Evolutionary conservation across 2,888 invertebrate species (phyloP), one percentile per base, ranked within the genome.

Genomic region (Strigamia transsilvanica): DNA sequence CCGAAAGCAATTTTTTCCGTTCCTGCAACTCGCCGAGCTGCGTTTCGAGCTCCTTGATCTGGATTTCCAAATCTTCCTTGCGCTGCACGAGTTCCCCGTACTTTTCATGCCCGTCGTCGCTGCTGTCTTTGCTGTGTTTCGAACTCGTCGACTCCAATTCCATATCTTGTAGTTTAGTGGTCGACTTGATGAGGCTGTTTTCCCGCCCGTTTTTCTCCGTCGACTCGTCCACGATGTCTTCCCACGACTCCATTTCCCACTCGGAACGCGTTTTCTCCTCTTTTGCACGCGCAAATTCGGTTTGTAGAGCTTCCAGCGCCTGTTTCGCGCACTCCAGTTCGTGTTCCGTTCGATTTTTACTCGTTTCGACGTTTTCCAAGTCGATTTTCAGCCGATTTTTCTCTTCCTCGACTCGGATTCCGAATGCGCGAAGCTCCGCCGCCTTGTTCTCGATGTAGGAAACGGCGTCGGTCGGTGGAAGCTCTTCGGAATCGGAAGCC

Each of bases 71-170:
- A 42, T 79, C 82, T 27, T 82, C 78, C 34, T 82, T 78, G 4
- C 79, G 15, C 34, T 82, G 41, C 9, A 79, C 78, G n/a, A 61
- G 83, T 83, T 77, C 80, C 2, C 80, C 80, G 15, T 80, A 80
- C 21, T 80, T 80, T 18, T 80, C 80, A 2, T 80, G 80, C 10
- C 42, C 21, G 21, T 80, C 80, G n/a, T 80, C 80, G 46, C 80
- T 80, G 46, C 80, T 80, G 18, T 80, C 80, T 80, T 80, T 80
- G 32, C 80, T 80, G 41, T 80, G 80, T 21, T 80, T 80, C 18
- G 80, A 80, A 46, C 80, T 80, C 9, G 80, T 80, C n/a, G 80
- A 80, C 18, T 80, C 80, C 18, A 80, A 42, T 21, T 80, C 80
- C 18, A 80, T 7, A 46, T 80, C 80, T 80, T 80, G 80, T 23